Conservation (phyloP, 2,797 vertebrate species). For the Austrolebias charrua region DNA sequence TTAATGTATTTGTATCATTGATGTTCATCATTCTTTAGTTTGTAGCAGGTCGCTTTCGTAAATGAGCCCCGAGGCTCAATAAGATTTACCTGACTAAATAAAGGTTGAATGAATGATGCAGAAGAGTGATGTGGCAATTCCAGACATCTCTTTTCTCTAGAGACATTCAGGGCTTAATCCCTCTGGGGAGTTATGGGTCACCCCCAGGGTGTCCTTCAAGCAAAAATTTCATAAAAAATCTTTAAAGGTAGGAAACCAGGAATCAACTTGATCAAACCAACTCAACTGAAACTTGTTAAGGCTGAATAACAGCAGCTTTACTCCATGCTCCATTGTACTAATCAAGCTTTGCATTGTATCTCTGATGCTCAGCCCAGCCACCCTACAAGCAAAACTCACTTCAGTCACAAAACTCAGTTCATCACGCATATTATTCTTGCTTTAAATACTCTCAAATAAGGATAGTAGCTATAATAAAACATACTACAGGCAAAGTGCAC, state of each 20-base stretch:
- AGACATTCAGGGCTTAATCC: not conserved
- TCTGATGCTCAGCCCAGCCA: not conserved
- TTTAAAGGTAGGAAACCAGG: not conserved
- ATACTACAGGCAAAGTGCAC: no score
- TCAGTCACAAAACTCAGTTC: no score
- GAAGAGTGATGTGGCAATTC: not conserved
- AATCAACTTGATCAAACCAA: not conserved
- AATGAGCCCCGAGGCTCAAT: no score
- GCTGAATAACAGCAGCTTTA: not conserved
- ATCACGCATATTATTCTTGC: no score
- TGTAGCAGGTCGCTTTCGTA: no score
- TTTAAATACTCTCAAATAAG: no score
- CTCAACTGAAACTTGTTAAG: not conserved
- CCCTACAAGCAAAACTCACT: not conserved
- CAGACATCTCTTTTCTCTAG: not conserved
- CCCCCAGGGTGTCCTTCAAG: not conserved
- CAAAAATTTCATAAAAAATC: not conserved
- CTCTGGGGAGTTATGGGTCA: not conserved
- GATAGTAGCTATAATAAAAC: no score
- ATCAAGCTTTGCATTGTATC: not conserved
- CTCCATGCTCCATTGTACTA: no score
- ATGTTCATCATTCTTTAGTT: no score
- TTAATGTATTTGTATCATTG: no score
- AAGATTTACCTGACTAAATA: no score
- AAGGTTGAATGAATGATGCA: no score